A percentile compares a stretch with the other conserved stretches of the same genome.
Evolutionary conservation across 2,888 invertebrate genomes (phyloP).

Genomic region (Cosmorhoe ocellata): DNA sequence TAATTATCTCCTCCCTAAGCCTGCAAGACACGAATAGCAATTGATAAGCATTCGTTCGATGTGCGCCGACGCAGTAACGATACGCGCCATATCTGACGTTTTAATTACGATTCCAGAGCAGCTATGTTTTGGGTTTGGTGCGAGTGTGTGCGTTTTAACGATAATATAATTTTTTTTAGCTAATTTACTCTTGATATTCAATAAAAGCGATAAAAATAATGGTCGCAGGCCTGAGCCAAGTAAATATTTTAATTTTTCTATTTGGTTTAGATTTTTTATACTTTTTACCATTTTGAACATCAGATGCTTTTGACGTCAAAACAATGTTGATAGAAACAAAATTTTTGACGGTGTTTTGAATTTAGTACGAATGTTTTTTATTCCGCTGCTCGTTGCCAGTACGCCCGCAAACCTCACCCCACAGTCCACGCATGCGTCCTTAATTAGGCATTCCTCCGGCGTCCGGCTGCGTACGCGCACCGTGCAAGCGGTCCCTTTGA

Average conservation of each 20-base stretch:
- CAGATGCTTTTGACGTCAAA: too few relatives aligned
- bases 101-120: slow-evolving; percentile 71
- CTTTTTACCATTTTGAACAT: too few relatives aligned
- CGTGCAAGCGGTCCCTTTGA: slow-evolving; percentile 74
- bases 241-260: too few relatives aligned
- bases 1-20: neutral
- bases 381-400: slow-evolving; percentile 29
- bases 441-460: slow-evolving; percentile 80
- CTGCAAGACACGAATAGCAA: slow-evolving; percentile 7
- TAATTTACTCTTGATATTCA: too few relatives aligned
- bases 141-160: slow-evolving; percentile 26
- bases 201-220: too few relatives aligned
- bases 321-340: too few relatives aligned
- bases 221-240: too few relatives aligned
- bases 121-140: slow-evolving; percentile 42
- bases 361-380: neutral
- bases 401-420: slow-evolving; percentile 35
- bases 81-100: slow-evolving; percentile 70
- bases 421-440: slow-evolving; percentile 78
- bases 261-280: too few relatives aligned
- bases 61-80: slow-evolving; percentile 42
- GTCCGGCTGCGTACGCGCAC: slow-evolving; percentile 76
- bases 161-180: too few relatives aligned
- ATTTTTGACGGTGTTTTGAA: too few relatives aligned
- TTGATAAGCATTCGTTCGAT: slow-evolving; percentile 47